A percentile compares a stretch with the other conserved stretches of the same genome.
These are phyloP conservation scores for Tethea ocularis DNA, from an alignment of 2,888 invertebrate species.

Conservation along the genomic window DNA sequence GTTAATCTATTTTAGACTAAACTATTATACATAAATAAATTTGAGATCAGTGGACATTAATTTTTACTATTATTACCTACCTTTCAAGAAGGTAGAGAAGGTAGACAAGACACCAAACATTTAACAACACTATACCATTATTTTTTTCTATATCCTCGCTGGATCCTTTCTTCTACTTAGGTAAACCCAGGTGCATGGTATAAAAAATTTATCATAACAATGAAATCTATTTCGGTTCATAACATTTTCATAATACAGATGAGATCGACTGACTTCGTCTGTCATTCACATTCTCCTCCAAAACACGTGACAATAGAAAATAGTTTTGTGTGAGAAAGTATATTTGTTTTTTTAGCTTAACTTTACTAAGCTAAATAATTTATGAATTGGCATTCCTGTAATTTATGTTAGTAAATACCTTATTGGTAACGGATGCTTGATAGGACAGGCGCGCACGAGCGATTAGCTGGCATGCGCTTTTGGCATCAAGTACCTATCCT, in stretches of 20 bases:
- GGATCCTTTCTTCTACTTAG: slow-evolving; percentile 44
- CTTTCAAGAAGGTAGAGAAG: slow-evolving; percentile 25
- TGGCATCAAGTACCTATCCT: not conserved
- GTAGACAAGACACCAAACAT: slow-evolving; percentile 17
- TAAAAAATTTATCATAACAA: slow-evolving; percentile 61
- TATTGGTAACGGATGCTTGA: not conserved
- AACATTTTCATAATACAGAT: slow-evolving; percentile 44
- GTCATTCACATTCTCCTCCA: slow-evolving; percentile 8
- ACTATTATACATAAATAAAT: slow-evolving; percentile 76
- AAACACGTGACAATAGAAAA: slow-evolving; percentile 1
- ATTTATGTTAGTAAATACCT: not conserved
- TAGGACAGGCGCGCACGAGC: not conserved
- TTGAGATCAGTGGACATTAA: slow-evolving; percentile 78
- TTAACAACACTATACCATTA: slow-evolving; percentile 36
- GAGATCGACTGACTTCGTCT: slow-evolving; percentile 56
- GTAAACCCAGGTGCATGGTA: slow-evolving; percentile 66
- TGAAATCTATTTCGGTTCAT: slow-evolving; percentile 44
- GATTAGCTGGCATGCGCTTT: accelerated
- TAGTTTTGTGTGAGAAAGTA: not conserved
- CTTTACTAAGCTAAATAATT: too few species aligned
- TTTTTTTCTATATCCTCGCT: slow-evolving; percentile 36
- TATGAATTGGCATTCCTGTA: too few species aligned
- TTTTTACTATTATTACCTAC: slow-evolving; percentile 48
- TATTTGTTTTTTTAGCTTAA: not conserved
- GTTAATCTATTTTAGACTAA: slow-evolving; percentile 62